phyloP scores from a whole-genome alignment of 2,888 invertebrate species.

The Rhagonycha lutea region DNA sequence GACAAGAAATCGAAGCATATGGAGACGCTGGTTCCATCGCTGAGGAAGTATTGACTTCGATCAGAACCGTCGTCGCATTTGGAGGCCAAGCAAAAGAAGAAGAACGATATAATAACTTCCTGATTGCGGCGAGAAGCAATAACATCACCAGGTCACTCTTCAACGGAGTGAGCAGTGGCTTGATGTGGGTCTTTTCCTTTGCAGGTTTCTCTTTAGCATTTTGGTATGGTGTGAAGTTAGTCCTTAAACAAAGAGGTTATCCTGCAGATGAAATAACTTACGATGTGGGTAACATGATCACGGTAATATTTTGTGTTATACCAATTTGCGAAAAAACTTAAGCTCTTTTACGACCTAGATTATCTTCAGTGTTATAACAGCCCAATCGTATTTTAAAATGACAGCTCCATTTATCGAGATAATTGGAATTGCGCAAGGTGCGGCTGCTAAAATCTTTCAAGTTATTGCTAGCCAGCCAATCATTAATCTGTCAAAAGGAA shows the following conservation, averaged over 20 bases:
- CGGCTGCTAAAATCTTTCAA: constrained; percentile 59
- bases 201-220: constrained; percentile 78
- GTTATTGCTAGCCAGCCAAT: constrained; percentile 68
- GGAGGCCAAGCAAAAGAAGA: constrained; percentile 74
- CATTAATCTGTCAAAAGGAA: constrained; percentile 71
- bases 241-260: constrained; percentile 59
- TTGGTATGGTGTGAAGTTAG: constrained; percentile 78
- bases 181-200: constrained; percentile 78
- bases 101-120: constrained; percentile 65
- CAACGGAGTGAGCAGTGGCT: constrained; percentile 55
- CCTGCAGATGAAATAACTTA: constrained; percentile 56
- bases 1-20: constrained; percentile 71
- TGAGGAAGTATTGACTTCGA: constrained; percentile 76
- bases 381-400: constrained; percentile 78
- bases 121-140: constrained; percentile 65
- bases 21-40: constrained; percentile 77
- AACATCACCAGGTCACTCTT: constrained; percentile 54
- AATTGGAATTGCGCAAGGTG: constrained; percentile 78
- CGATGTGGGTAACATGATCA: constrained; percentile 69
- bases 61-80: constrained; percentile 79
- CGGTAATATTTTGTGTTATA: constrained; percentile 59
- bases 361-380: constrained; percentile 78
- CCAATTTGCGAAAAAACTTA: background rate
- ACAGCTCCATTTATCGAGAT: constrained; percentile 81
- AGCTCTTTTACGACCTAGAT: constrained; percentile 59